Evolutionary conservation across 2,797 vertebrate species (phyloP), one percentile per base, ranked within the genome.

Genomic region (Spinibarbus caldwelli): DNA sequence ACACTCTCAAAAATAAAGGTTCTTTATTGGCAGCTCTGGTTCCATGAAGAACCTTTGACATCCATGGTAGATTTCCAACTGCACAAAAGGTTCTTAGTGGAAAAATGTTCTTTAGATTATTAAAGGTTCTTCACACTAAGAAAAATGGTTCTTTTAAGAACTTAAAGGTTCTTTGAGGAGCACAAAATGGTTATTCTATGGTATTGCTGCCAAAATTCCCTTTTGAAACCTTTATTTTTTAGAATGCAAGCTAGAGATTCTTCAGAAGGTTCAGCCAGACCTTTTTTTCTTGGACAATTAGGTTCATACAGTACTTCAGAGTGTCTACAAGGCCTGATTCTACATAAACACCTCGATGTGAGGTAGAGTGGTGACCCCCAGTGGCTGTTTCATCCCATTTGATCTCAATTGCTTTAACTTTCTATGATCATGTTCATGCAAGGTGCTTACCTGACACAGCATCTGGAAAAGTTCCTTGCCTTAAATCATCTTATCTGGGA

Each of bases 401-500:
- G 2, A 29, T 19, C 5, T 62, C 0, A 62, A 19, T 54, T 11
- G 14, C 14, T 62, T 78, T 19, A 43, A 12, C 9, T 52, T 34
- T 49, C 14, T 6, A 2, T 49, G 19, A 21, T 41, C 19, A 12
- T 19, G 12, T 68, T 68, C 26, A 17, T 12, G 19, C 47, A 31
- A 5, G 57, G 21, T 45, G 1, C 43, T 67, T 64, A 88, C 70
- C 83, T 87, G 68, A 79, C 41, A 85, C 79, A 83, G 68, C 59
- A 86, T 86, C 57, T 78, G 67, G 78, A 86, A 49, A 38, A 31
- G 12, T 11, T 19, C 52, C 45, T 75, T 0, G 0, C 17, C 17
- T 73, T 31, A 19, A 21, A 23, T 49, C 8, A 14, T 14, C 34
- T 45, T 17, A 31, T 45, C 31, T n/a, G 34, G 2, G 23, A 57